These are phyloP conservation scores for Dendrophyllia cribrosa DNA, from an alignment of 64 coral and sea anemone genomes.

Conservation along the genomic window DNA sequence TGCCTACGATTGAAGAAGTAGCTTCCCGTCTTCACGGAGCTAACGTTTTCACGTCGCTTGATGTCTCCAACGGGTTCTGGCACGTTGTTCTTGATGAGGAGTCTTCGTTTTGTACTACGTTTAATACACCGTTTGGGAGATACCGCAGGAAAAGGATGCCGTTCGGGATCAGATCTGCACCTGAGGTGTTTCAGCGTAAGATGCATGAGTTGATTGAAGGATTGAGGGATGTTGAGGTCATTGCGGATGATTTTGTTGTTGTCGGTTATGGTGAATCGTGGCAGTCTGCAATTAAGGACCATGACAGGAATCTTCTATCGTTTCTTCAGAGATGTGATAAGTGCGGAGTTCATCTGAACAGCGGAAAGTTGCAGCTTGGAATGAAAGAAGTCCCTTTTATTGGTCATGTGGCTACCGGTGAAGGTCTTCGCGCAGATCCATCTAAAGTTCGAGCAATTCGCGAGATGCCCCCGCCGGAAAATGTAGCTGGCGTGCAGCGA, in stretches of 20 bases:
- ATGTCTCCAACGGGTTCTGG: no score
- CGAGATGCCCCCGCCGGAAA: conserved; percentile 3
- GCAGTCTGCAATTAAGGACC: neutral
- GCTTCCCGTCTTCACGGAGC: neutral
- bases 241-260: conserved; percentile 28
- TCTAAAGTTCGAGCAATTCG: neutral
- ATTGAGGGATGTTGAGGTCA: conserved; percentile 12
- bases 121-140: conserved; percentile 20
- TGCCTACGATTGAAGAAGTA: conserved; percentile 6
- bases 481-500: neutral
- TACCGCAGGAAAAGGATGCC: conserved; percentile 12
- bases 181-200: conserved; percentile 1
- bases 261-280: conserved; percentile 12
- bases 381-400: neutral
- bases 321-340: conserved; percentile 22
- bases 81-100: no score
- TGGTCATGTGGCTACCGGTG: neutral
- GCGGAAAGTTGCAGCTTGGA: neutral
- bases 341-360: neutral
- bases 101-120: conserved; percentile 28
- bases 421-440: conserved; percentile 29
- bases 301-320: neutral
- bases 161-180: neutral
- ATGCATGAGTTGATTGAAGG: conserved; percentile 19
- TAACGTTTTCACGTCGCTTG: neutral